phyloP scores from a whole-genome alignment of 2,888 invertebrate genomes.

The Therioaphis trifolii region DNA sequence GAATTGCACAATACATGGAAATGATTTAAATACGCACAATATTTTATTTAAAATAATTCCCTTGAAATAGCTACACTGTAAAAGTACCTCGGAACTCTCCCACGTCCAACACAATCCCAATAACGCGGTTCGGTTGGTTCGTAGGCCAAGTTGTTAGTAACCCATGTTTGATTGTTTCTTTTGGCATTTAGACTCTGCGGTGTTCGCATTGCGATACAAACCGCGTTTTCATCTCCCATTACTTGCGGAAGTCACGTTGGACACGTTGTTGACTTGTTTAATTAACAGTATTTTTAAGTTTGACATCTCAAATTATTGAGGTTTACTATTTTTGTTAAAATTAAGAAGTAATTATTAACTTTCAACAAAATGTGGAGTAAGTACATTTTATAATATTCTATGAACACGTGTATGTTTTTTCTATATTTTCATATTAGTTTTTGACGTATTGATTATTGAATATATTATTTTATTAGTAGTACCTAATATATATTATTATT shows the following conservation, averaged over 20 bases:
- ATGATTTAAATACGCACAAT: too few species aligned
- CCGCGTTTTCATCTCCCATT: background rate
- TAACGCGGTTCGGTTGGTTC: background rate
- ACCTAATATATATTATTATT: too few species aligned
- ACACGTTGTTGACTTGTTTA: too few species aligned
- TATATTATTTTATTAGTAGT: background rate
- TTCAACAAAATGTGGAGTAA: slow-evolving; percentile 47
- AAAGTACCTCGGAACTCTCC: background rate
- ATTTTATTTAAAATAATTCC: background rate
- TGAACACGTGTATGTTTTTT: slow-evolving; percentile 26
- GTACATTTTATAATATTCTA: background rate
- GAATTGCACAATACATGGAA: too few species aligned
- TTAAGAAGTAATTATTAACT: background rate
- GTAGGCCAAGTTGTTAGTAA: background rate
- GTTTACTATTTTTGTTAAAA: background rate
- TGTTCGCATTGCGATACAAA: background rate
- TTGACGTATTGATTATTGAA: background rate
- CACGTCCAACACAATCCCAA: background rate
- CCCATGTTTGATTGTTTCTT: background rate
- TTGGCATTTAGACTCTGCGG: background rate
- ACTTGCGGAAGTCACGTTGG: slow-evolving; percentile 66
- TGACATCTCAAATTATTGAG: background rate
- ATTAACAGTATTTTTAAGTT: too few species aligned
- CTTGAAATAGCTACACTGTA: slow-evolving; percentile 14
- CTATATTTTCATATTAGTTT: background rate